Conservation (phyloP, 2,888 invertebrate species). For the Syrphus vitripennis region DNA sequence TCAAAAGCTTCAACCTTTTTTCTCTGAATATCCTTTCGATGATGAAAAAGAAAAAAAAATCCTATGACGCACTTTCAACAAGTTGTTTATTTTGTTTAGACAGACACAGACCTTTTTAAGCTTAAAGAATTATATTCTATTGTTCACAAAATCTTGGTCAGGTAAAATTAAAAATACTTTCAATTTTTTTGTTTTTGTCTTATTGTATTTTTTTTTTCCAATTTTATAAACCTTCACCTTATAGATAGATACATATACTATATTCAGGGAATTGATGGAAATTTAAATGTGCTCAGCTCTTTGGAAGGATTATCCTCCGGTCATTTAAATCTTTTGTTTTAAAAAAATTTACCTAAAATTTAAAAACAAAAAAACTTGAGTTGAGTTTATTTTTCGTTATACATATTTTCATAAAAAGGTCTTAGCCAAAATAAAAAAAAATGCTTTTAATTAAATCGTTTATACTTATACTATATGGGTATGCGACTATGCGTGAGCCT, state of each 20-base stretch:
- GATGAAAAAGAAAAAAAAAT: neutral
- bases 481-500: neutral
- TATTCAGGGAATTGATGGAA: neutral
- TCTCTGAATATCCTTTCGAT: neutral
- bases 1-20: constrained; percentile 2
- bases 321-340: constrained; percentile 22
- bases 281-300: neutral
- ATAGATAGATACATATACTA: neutral
- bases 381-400: neutral
- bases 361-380: too few species aligned
- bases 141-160: neutral
- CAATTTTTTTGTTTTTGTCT: neutral
- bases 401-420: neutral
- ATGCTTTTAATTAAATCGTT: constrained; percentile 54
- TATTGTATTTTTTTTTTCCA: neutral
- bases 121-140: neutral
- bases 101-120: neutral
- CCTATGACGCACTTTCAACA: neutral
- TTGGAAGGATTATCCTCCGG: constrained; percentile 29
- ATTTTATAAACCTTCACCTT: neutral
- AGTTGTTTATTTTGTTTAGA: neutral
- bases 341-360: constrained; percentile 41
- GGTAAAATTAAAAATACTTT: constrained; percentile 2
- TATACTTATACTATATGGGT: neutral
- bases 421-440: neutral